Evolutionary conservation across 2,888 invertebrate species (phyloP).

Genomic region (Belgica antarctica): DNA sequence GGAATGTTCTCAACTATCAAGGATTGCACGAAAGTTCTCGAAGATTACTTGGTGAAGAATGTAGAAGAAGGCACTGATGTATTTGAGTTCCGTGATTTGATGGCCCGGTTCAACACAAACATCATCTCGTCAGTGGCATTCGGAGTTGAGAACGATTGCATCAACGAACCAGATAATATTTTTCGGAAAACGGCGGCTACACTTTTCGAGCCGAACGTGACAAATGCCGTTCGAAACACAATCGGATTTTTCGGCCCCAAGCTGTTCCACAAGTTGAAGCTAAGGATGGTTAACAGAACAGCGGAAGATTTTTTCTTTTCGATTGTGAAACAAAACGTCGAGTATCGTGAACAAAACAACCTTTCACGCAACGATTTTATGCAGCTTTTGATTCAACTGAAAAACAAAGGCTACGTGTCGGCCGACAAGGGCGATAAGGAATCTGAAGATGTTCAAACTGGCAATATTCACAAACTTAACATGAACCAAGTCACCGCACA

Average conservation of each 20-base stretch:
- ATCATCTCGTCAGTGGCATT: slow-evolving; percentile 51
- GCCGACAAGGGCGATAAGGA: slow-evolving; percentile 11
- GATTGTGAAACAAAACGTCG: slow-evolving; percentile 49
- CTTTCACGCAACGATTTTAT: slow-evolving; percentile 51
- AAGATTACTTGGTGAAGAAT: slow-evolving; percentile 52
- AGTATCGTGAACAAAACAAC: slow-evolving; percentile 49
- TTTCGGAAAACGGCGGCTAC: slow-evolving; percentile 48
- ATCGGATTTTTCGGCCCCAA: slow-evolving; percentile 46
- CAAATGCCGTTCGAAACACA: slow-evolving; percentile 46
- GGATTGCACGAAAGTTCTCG: slow-evolving; percentile 57
- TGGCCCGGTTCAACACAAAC: slow-evolving; percentile 51
- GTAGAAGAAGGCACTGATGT: slow-evolving; percentile 51
- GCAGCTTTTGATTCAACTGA: slow-evolving; percentile 50
- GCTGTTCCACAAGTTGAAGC: slow-evolving; percentile 45
- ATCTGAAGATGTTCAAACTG: not conserved
- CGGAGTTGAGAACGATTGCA: slow-evolving; percentile 49
- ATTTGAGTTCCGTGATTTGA: slow-evolving; percentile 52
- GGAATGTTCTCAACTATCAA: slow-evolving; percentile 60
- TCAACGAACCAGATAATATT: slow-evolving; percentile 47
- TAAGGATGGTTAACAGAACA: slow-evolving; percentile 46
- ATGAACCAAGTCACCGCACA: slow-evolving; percentile 47
- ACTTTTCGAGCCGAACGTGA: slow-evolving; percentile 46
- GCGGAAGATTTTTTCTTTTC: slow-evolving; percentile 50
- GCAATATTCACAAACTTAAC: slow-evolving; percentile 17
- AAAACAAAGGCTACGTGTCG: slow-evolving; percentile 45